phyloP scores from a whole-genome alignment of 1,140 invertebrate species.

The Limonius californicus region DNA sequence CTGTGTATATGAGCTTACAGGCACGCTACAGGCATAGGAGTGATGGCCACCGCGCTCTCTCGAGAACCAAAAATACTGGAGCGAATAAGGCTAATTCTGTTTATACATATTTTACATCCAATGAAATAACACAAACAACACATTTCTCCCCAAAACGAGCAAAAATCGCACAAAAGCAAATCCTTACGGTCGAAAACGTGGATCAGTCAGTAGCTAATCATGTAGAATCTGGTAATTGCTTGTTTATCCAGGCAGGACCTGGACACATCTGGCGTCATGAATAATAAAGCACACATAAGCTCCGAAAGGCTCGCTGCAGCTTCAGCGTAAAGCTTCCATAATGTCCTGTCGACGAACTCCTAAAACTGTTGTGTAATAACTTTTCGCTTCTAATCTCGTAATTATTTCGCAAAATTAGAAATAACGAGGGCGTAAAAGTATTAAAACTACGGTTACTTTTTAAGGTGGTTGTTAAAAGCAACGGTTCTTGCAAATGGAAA shows the following conservation, averaged over 20 bases:
- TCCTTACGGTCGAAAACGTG: background rate
- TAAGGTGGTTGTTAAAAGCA: too few species aligned
- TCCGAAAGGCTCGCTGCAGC: background rate
- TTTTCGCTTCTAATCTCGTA: background rate
- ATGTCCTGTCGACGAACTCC: background rate
- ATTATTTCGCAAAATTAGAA: constrained; percentile 7
- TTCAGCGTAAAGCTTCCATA: background rate
- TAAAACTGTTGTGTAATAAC: background rate
- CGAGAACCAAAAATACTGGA: background rate
- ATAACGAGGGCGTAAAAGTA: constrained; percentile 9
- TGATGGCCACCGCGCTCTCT: too few species aligned
- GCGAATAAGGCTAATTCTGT: background rate
- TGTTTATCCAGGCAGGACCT: constrained; percentile 22
- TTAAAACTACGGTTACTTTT: too few species aligned
- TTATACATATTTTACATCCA: too few species aligned
- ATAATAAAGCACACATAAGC: constrained; percentile 20
- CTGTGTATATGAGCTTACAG: too few species aligned
- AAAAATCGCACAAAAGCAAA: background rate
- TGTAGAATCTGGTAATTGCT: constrained; percentile 25
- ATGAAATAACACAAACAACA: too few species aligned
- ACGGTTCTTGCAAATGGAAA: too few species aligned
- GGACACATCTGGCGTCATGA: constrained; percentile 26
- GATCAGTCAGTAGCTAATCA: constrained; percentile 18
- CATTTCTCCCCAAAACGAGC: background rate
- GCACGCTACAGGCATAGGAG: too few species aligned